Evolutionary conservation across 2,113 vertebrate species (phyloP).

Genomic region (Hyaena hyaena): DNA sequence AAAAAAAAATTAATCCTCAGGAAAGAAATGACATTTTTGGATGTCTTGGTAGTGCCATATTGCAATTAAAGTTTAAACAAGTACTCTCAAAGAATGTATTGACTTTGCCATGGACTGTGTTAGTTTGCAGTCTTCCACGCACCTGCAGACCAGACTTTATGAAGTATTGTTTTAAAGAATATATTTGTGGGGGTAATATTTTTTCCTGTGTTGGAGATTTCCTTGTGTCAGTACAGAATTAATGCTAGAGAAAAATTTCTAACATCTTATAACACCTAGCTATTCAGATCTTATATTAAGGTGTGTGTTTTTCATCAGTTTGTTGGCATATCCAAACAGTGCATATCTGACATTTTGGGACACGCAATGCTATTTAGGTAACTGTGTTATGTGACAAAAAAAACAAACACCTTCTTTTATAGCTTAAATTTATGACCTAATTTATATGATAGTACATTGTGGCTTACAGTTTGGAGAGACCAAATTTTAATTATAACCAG

Average conservation of each 20-base stretch:
- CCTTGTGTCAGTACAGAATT: background rate
- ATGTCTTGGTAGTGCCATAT: background rate
- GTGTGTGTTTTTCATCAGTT: background rate
- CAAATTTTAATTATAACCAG: slow-evolving; percentile 67
- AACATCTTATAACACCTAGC: background rate
- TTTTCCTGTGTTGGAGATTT: background rate
- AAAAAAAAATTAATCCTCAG: background rate
- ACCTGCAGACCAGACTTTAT: background rate
- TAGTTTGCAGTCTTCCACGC: background rate
- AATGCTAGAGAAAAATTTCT: background rate
- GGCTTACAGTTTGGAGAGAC: slow-evolving; percentile 38
- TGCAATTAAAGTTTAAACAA: background rate
- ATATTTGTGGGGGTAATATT: background rate
- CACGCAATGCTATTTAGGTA: background rate
- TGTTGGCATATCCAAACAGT: background rate
- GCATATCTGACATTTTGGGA: background rate
- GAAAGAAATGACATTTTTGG: background rate
- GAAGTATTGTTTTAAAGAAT: background rate
- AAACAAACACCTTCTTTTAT: background rate
- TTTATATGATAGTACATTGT: slow-evolving; percentile 40
- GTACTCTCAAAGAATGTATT: background rate
- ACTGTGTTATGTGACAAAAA: background rate
- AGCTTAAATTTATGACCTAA: slow-evolving; percentile 45
- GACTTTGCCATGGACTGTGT: background rate
- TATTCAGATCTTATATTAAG: background rate